Conservation (phyloP, 1,140 invertebrate genomes). For the Bombus turneri region DNA sequence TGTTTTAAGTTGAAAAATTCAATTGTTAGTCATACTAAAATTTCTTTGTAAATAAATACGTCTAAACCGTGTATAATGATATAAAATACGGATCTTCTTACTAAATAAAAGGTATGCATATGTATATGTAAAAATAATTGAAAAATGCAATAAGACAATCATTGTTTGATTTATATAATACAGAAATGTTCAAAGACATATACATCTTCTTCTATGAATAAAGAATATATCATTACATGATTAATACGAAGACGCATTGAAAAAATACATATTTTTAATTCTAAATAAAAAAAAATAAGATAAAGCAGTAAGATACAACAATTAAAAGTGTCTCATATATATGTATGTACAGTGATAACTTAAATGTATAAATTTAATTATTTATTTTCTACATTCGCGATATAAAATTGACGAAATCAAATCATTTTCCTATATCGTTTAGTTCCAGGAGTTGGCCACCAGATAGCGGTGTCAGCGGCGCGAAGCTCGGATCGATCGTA, state of each 20-base stretch:
- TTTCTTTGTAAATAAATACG: neutral
- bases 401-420: conserved; percentile 42
- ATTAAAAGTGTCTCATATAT: neutral
- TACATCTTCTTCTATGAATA: neutral
- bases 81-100: neutral
- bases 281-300: no score
- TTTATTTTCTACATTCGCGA: neutral
- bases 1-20: neutral
- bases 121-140: neutral
- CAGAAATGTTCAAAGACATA: neutral
- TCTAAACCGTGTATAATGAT: neutral
- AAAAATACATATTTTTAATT: neutral
- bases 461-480: conserved; percentile 37
- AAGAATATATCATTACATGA: neutral
- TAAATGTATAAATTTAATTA: neutral
- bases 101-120: no score
- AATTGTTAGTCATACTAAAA: no score
- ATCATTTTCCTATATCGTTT: conserved; percentile 26
- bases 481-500: conserved; percentile 66
- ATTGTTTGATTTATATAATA: neutral
- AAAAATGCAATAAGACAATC: neutral
- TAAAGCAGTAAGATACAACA: neutral
- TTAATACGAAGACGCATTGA: neutral
- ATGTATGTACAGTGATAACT: neutral
- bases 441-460: neutral